phyloP scores from a whole-genome alignment of 2,797 vertebrate genomes.

The Darevskia nairensis region DNA sequence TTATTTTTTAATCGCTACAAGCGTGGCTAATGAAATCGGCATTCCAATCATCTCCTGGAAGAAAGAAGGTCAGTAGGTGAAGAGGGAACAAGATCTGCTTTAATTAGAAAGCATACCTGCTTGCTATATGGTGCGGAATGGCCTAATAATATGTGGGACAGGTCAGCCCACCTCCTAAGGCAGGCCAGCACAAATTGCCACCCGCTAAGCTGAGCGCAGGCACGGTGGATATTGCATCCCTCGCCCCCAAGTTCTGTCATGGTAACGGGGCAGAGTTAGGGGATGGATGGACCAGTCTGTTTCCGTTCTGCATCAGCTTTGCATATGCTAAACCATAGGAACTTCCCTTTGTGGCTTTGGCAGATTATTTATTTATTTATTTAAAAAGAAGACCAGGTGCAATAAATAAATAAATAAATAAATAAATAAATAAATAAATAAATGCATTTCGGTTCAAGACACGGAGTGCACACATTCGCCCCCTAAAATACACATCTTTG shows the following conservation, averaged over 20 bases:
- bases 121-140: background rate
- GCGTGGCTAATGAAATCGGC: background rate
- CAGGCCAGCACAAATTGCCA: background rate
- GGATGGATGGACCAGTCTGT: no score
- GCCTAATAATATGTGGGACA: background rate
- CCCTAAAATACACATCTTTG: no score
- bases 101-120: background rate
- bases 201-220: background rate
- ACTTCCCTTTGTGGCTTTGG: no score
- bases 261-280: no score
- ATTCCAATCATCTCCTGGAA: background rate
- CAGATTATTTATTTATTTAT: no score
- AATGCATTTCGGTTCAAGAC: no score
- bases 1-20: slow-evolving; percentile 13
- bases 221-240: background rate
- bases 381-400: no score
- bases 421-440: no score
- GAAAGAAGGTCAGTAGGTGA: background rate
- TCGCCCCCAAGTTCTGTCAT: background rate
- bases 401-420: no score
- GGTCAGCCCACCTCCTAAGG: background rate
- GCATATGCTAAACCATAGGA: no score
- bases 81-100: background rate
- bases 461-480: no score
- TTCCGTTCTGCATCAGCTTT: no score